Evolutionary conservation across 2,113 vertebrate genomes (phyloP), one percentile per base, ranked within the genome.

Genomic region (Taurulus bubalis): DNA sequence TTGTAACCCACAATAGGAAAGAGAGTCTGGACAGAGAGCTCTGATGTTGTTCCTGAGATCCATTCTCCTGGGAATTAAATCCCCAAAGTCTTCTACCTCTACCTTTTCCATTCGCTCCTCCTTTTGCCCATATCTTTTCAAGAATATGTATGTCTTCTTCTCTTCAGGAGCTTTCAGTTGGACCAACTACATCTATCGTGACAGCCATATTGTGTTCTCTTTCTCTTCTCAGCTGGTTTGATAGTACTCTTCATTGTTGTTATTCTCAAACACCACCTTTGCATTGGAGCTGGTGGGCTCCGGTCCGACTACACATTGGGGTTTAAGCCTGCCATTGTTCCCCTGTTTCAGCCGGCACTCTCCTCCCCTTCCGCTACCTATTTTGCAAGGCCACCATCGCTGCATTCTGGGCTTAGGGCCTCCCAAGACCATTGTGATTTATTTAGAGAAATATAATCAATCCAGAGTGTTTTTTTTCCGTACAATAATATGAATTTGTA

Each of bases 11-110:
- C 45, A 45, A 24, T 15, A 1, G 47, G 24, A 16, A 11, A 56
- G 26, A 32, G 26, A 32, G 24, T 16, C 2, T 34, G 56, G 11
- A 11, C 16, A 26, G 20, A 26, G 5, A 32, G 40, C 38, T 59
- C 34, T 67, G 51, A 58, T 56, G 60, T 42, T 24, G 11, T 34
- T 73, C 56, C n/a, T n/a, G n/a, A n/a, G n/a, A n/a, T n/a, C n/a
- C n/a, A n/a, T n/a, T n/a, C 55, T 62, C 28, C 40, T 4, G 26
- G 11, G 70, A 60, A 60, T 18, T 73, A 62, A 20, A 18, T 62
- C 58, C 8, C 56, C 20, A 49, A 16, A 24, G 12, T 14, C 2
- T 49, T 24, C 7, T 12, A 11, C 26, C 22, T 36, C 10, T 14
- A 2, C 8, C 4, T 3, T 47, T 24, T 49, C 30, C 4, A n/a